phyloP scores from a whole-genome alignment of 2,888 invertebrate genomes.

The Xylophagus ater region DNA sequence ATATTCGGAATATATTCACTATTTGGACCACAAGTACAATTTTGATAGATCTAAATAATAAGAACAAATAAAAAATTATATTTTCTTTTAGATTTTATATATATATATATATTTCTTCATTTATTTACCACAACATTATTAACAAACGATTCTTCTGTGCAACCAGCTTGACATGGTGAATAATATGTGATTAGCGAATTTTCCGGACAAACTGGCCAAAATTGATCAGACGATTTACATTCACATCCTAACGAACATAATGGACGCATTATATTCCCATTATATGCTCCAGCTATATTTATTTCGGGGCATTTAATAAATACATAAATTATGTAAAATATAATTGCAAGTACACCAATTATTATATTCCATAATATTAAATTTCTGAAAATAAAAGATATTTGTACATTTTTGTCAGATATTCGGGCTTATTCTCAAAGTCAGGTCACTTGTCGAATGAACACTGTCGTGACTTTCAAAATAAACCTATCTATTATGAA shows the following conservation, averaged over 20 bases:
- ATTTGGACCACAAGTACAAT: conserved; percentile 42
- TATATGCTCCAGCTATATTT: conserved; percentile 40
- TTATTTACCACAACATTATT: conserved; percentile 34
- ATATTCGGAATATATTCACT: conserved; percentile 21
- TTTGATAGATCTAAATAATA: conserved; percentile 38
- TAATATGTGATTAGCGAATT: conserved; percentile 48
- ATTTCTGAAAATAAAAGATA: conserved; percentile 21
- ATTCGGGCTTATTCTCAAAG: no score
- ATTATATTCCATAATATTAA: conserved; percentile 43
- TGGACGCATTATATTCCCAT: conserved; percentile 37
- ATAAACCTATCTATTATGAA: no score
- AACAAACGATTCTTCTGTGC: conserved; percentile 38
- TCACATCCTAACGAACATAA: conserved; percentile 46
- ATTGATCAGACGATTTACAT: conserved; percentile 40
- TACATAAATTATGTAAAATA: conserved; percentile 39
- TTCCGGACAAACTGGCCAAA: conserved; percentile 52
- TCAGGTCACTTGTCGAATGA: no score
- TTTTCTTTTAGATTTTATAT: no score
- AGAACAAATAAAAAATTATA: conserved; percentile 4
- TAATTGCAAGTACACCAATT: conserved; percentile 36
- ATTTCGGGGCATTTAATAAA: conserved; percentile 42
- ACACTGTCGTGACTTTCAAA: no score
- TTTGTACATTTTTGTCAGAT: background rate
- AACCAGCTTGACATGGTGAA: conserved; percentile 66
- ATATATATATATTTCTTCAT: background rate